A percentile compares a stretch with the other conserved stretches of the same genome.
Evolutionary conservation across 2,113 vertebrate genomes (phyloP).

Genomic region (Rafetus swinhoei): DNA sequence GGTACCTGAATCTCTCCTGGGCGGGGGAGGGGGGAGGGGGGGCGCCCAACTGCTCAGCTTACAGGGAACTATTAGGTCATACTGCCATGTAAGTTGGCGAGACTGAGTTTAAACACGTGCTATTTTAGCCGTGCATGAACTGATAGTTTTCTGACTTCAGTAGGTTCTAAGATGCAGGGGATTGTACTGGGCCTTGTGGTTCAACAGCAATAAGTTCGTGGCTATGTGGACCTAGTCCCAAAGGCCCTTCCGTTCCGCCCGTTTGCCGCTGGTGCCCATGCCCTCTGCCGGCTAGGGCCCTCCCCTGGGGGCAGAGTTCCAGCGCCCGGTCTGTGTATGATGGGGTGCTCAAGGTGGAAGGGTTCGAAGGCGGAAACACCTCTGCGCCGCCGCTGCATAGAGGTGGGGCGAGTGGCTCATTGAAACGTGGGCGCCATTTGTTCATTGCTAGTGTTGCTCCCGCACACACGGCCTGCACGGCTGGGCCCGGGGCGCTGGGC

Average conservation of each 20-base stretch:
- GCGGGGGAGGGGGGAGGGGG: no score
- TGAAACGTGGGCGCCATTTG: not conserved
- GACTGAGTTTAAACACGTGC: not conserved
- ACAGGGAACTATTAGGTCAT: not conserved
- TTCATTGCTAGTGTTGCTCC: not conserved
- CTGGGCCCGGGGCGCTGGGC: not conserved
- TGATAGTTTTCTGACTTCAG: not conserved
- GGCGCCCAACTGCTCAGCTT: no score
- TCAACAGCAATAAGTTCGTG: not conserved
- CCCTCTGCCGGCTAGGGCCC: not conserved
- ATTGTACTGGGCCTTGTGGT: no score
- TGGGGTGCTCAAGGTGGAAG: not conserved
- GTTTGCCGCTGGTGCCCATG: not conserved
- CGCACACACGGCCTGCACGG: accelerated
- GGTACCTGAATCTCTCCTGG: no score
- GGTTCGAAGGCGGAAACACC: not conserved
- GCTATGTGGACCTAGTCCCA: not conserved
- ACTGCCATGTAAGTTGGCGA: not conserved
- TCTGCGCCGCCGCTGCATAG: not conserved
- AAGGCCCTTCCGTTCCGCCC: not conserved
- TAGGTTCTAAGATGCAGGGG: not conserved
- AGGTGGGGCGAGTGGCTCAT: not conserved
- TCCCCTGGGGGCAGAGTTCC: not conserved
- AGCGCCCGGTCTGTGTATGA: not conserved
- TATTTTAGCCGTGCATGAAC: not conserved